Conservation (phyloP, 2,888 invertebrate genomes). For the Ferrisia virgata region DNA sequence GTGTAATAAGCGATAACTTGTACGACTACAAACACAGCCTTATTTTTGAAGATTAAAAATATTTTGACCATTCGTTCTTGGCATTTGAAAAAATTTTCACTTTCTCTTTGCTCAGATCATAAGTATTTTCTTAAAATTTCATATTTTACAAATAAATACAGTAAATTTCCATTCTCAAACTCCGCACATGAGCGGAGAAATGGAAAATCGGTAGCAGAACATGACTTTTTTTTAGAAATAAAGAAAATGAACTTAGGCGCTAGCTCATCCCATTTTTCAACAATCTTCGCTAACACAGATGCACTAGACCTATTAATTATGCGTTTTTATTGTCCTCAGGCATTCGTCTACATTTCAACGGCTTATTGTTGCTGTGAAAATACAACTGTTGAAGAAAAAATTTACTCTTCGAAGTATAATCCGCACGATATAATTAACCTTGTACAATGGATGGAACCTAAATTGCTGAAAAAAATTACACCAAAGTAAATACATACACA, state of each 20-base stretch:
- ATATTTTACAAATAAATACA: no score
- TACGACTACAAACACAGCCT: no score
- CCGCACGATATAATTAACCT: neutral
- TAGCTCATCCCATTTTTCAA: conserved; percentile 60
- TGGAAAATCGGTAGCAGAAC: no score
- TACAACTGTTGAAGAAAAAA: neutral
- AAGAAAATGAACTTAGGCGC: conserved; percentile 81
- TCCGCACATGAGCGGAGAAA: no score
- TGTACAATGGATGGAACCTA: neutral
- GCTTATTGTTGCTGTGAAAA: neutral
- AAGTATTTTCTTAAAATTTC: no score
- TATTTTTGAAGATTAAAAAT: no score
- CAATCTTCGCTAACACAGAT: conserved; percentile 80
- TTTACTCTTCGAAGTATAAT: neutral
- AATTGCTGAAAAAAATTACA: neutral
- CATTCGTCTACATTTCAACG: neutral
- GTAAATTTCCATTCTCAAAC: no score
- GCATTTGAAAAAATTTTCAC: conserved; percentile 57
- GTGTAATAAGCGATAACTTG: no score
- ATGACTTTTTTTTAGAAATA: no score
- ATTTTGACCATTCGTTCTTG: no score
- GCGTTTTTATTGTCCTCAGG: conserved; percentile 53
- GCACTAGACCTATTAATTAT: conserved; percentile 72
- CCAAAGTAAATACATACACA: neutral
- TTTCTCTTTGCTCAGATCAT: no score